phyloP scores from a whole-genome alignment of 2,113 vertebrate genomes.

The Thinocorus orbignyianus region DNA sequence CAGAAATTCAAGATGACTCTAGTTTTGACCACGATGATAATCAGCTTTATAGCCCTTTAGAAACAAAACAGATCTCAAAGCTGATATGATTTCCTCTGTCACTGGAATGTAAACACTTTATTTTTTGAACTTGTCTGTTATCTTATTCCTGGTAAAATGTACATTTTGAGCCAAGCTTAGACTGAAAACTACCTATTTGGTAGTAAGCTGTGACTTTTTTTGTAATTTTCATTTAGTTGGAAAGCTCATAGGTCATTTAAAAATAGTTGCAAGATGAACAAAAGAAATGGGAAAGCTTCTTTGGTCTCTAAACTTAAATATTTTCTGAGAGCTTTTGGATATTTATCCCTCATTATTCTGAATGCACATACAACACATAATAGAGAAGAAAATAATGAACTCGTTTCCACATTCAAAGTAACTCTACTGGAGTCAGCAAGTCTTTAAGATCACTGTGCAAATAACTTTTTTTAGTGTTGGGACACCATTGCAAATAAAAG shows the following conservation, averaged over 20 bases:
- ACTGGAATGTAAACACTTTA: neutral
- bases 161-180: neutral
- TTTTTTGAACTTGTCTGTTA: neutral
- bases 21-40: neutral
- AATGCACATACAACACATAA: neutral
- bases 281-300: neutral
- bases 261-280: neutral
- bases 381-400: rapidly evolving
- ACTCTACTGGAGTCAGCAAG: neutral
- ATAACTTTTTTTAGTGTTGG: neutral
- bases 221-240: neutral
- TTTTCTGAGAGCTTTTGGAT: neutral
- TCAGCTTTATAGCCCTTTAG: neutral
- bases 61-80: neutral
- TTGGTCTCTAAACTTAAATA: neutral
- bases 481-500: neutral
- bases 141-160: neutral
- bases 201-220: neutral
- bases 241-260: neutral
- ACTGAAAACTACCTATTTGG: neutral
- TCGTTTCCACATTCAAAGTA: neutral
- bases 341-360: neutral
- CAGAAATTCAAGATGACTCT: neutral
- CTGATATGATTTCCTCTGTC: neutral
- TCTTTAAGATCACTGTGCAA: neutral